phyloP scores from a whole-genome alignment of 2,888 invertebrate genomes.

The Vanessa cardui region DNA sequence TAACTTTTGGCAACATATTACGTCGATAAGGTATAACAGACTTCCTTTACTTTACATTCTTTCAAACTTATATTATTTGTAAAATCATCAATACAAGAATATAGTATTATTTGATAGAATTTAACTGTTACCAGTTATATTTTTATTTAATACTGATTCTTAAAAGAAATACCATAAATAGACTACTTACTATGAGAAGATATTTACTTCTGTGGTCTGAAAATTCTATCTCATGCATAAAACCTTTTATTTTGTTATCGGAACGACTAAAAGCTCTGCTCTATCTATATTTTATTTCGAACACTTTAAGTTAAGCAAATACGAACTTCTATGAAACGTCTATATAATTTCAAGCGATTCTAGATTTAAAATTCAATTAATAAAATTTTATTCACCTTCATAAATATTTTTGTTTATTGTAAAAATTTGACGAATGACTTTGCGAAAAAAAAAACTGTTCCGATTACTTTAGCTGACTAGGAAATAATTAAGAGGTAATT shows the following conservation, averaged over 20 bases:
- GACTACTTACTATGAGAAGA: no score
- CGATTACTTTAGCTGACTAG: conserved; percentile 2
- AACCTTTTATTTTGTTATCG: not conserved
- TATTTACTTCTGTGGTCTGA: no score
- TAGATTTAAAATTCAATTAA: not conserved
- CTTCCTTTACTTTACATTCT: no score
- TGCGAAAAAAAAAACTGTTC: not conserved
- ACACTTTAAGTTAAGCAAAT: not conserved
- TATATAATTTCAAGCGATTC: not conserved
- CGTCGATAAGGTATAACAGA: no score
- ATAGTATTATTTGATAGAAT: no score
- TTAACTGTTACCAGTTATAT: no score
- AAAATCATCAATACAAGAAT: no score
- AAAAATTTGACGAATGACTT: not conserved
- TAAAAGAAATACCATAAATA: no score
- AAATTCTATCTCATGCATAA: not conserved
- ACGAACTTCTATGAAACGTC: not conserved
- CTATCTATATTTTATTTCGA: not conserved
- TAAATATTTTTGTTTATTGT: not conserved
- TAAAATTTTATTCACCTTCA: not conserved
- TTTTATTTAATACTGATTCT: no score
- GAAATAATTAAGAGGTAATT: conserved; percentile 19
- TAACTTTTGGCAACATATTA: no score
- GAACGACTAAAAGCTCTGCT: not conserved
- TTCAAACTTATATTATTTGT: no score